These are phyloP conservation scores for Cranoglanis bouderius DNA, from an alignment of 2,113 vertebrate species.

Conservation along the genomic window DNA sequence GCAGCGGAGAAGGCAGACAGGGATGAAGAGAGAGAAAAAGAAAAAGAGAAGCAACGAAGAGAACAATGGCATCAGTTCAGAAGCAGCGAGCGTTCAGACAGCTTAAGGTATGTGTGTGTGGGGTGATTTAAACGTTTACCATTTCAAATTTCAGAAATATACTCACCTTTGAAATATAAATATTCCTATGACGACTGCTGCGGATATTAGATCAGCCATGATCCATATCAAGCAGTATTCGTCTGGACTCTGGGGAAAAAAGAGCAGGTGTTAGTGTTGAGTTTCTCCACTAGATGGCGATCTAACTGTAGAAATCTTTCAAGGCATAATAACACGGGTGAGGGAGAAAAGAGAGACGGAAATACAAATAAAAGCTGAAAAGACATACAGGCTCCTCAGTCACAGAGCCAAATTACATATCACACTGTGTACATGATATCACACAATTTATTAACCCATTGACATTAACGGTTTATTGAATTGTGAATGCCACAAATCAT, in stretches of 20 bases:
- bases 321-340: neutral
- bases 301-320: neutral
- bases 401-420: neutral
- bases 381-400: neutral
- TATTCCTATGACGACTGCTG: constrained; percentile 83
- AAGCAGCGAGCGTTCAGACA: constrained; percentile 33
- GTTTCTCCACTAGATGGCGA: constrained; percentile 37
- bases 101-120: neutral
- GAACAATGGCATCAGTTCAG: constrained; percentile 49
- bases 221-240: constrained; percentile 93
- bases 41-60: constrained; percentile 23
- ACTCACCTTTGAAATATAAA: constrained; percentile 97
- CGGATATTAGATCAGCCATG: constrained; percentile 85
- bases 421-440: neutral
- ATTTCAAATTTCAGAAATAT: neutral
- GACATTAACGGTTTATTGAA: neutral
- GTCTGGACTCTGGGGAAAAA: constrained; percentile 79
- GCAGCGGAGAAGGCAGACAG: constrained; percentile 67
- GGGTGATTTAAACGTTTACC: neutral
- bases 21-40: constrained; percentile 42
- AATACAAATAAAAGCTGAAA: neutral
- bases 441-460: neutral
- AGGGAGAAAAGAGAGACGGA: neutral
- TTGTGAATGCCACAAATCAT: neutral
- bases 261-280: constrained; percentile 45